A percentile compares a stretch with the other conserved stretches of the same genome.
Evolutionary conservation across 2,888 invertebrate genomes (phyloP).

Genomic region (Brachypterus glaber): DNA sequence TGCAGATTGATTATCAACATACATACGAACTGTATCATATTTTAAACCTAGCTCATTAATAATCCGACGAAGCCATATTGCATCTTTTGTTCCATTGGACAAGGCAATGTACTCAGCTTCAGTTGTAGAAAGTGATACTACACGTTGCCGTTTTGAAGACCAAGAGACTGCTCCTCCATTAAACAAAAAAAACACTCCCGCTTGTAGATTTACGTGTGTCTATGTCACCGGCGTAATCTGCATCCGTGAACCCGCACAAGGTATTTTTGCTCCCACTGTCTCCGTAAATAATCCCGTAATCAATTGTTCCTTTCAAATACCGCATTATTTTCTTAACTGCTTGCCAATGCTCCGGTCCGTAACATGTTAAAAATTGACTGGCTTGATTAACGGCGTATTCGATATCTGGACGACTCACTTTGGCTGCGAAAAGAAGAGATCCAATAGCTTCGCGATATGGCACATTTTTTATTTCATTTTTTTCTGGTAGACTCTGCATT

Average conservation of each 20-base stretch:
- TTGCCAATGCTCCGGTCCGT: constrained; percentile 6
- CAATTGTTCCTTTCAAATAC: constrained; percentile 6
- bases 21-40: not conserved
- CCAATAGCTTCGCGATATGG: too few relatives aligned
- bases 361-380: too few relatives aligned
- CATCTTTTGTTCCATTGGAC: constrained; percentile 6
- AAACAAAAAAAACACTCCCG: constrained; percentile 9
- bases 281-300: constrained; percentile 4
- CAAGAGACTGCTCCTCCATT: constrained; percentile 7
- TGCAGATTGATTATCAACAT: constrained; percentile 11
- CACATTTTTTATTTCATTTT: too few relatives aligned
- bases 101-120: constrained; percentile 11
- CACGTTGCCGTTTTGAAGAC: constrained; percentile 6
- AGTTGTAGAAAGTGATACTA: constrained; percentile 12
- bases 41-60: constrained; percentile 2
- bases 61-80: constrained; percentile 8
- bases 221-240: not conserved
- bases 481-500: too few relatives aligned
- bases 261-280: not conserved
- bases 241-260: constrained; percentile 9
- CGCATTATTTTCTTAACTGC: constrained; percentile 11
- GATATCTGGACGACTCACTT: too few relatives aligned
- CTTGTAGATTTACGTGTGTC: constrained; percentile 6
- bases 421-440: too few relatives aligned
- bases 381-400: too few relatives aligned